Base-by-base conservation (phyloP, 2,888 invertebrate genomes). In the Patella depressa region DNA sequence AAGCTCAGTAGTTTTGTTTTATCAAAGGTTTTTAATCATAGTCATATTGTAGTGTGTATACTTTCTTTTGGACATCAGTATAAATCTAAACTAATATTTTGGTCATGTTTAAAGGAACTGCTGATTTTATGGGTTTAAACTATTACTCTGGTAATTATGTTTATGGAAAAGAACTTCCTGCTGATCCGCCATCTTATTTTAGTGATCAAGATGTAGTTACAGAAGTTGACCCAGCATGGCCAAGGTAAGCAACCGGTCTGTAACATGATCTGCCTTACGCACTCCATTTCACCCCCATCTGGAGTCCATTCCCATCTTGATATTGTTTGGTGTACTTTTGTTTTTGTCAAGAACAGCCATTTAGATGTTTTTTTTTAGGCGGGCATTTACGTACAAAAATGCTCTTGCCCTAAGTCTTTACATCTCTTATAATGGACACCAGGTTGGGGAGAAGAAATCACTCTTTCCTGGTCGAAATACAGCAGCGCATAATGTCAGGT, bases 81-180 rank as follows among this genome's bases (percentile, higher is more conserved):
- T 34, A 34, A 34, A 34, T 34, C 4, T 45, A 45, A 45, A 45
- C 45, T 45, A 45, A 45, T 45, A 45, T 45, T 45, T 45, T 45
- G 7, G 45, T 45, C 7, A 45, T 45, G 45, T 45, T 45, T 45
- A 19, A 75, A 91, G 94, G 93, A 86, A 94, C 95, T 0, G 93
- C 93, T 1, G 96, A 96, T 88, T 95, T 95, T 90, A 92, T 96
- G 74, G 96, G 95, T 0, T 88, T 96, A 24, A 96, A 96, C 88
- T 94, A 95, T 79, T 96, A 96, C 88, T 94, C 95, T 1, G 82
- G 84, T 11, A 65, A 73, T 9, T 65, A 83, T 34, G 81, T 83
- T 45, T 78, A 80, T 29, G 73, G 78, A 4, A 71, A 72, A 55
- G 71, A 79, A 9, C 69, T 71, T 12, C 79, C 83, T 9, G 53